Base-by-base conservation (phyloP, 1,140 invertebrate species). In the Cotesia typhae region DNA sequence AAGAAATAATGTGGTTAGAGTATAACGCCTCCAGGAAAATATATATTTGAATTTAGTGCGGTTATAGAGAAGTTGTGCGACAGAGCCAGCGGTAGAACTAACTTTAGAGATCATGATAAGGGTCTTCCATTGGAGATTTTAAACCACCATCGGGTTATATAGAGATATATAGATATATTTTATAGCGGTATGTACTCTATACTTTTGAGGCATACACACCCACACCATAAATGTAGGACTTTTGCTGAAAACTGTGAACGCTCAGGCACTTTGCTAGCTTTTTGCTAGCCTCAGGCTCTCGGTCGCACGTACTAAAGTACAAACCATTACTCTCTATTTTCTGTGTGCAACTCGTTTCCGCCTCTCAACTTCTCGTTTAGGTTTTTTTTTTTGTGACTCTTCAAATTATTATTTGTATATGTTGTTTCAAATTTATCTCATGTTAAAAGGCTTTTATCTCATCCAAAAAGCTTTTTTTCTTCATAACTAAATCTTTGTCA, bases 101-200 rank as follows among this genome's bases (percentile, higher is more conserved):
- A 67, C 66, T 67, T 67, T 67, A 41, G 66, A 67, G 66, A 67
- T 67, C 66, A 67, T 20, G 66, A 67, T 52, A 55, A 52, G 66
- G 66, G 66, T 67, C 66, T 67, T 67, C 66, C 66, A 67, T 67
- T 67, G 66, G 66, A 67, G 66, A 67, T 12, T 67, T 67, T 67
- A 67, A 67, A 67, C 20, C 66, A 38, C 63, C 47, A 7, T 7
- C 10, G 20, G 14, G 20, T 12, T 38, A 17, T 66, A 66, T 20
- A 66, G 14, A 51, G 10, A 20, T 52, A 28, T 55, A 55, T 36
- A 38, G 12, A 35, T 55, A 55, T 67, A 52, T 28, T 47, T 6
- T 47, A 7, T 47, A 28, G 28, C 41, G 41, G 41, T 6, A 2
- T 47, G 41, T 47, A 47, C 36, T 55, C 53, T 51, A 47, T 20